Percentiles rank a stretch among this genome's conserved stretches.
phyloP scores from a whole-genome alignment of 2,888 invertebrate species.

The Macaria liturata region DNA sequence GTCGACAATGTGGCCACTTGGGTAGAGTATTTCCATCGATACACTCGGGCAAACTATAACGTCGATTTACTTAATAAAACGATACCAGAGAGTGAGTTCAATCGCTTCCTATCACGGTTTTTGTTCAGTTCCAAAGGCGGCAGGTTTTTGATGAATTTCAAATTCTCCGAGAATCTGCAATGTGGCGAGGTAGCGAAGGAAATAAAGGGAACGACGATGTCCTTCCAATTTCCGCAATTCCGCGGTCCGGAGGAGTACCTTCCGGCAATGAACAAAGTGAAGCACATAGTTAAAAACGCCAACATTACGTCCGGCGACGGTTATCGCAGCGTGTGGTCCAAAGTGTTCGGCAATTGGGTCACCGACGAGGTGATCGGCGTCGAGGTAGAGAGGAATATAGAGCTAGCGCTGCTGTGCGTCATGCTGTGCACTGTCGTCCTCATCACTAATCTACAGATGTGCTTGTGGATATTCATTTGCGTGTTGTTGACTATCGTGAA shows the following conservation, averaged over 20 bases:
- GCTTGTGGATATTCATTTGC: constrained; percentile 90
- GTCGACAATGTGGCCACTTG: constrained; percentile 84
- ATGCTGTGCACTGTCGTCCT: constrained; percentile 90
- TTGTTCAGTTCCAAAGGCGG: constrained; percentile 87
- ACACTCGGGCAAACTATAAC: constrained; percentile 83
- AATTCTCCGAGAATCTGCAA: constrained; percentile 81
- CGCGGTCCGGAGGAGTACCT: constrained; percentile 86
- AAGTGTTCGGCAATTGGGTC: constrained; percentile 89
- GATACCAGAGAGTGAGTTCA: constrained; percentile 81
- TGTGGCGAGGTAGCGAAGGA: constrained; percentile 85
- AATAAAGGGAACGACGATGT: constrained; percentile 84
- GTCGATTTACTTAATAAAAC: constrained; percentile 75
- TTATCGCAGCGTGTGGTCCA: constrained; percentile 88
- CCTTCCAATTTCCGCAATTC: constrained; percentile 85
- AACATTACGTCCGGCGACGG: constrained; percentile 85
- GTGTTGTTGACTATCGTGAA: constrained; percentile 89
- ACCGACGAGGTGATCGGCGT: constrained; percentile 90
- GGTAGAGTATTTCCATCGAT: constrained; percentile 86
- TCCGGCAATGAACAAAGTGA: constrained; percentile 88
- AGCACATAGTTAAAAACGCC: constrained; percentile 78
- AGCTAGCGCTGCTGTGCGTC: constrained; percentile 89
- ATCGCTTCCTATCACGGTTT: constrained; percentile 86
- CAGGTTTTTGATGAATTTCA: constrained; percentile 86
- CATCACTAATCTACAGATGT: constrained; percentile 89
- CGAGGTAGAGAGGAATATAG: constrained; percentile 90